Conservation (phyloP, 2,888 invertebrate genomes). For the Hemithea aestivaria region DNA sequence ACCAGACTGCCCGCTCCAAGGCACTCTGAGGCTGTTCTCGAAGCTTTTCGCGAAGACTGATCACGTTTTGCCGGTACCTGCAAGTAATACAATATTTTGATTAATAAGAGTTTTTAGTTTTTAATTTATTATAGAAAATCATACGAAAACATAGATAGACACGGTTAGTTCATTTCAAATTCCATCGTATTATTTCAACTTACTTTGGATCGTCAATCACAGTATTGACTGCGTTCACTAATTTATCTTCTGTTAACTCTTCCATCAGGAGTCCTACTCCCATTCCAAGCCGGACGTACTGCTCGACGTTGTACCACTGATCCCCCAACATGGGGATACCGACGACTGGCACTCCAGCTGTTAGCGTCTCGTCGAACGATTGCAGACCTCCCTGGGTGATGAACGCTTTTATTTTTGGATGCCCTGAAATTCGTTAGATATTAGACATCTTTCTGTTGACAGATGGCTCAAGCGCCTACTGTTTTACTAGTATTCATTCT, state of each 20-base stretch:
- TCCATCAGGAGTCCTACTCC: conserved; percentile 32
- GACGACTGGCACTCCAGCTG: conserved; percentile 49
- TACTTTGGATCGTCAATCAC: conserved; percentile 34
- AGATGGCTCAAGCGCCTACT: no score
- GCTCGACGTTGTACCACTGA: conserved; percentile 49
- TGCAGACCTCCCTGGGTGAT: conserved; percentile 63
- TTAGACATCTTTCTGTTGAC: no score
- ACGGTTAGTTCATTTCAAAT: no score
- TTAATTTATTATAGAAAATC: no score
- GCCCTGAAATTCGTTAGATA: no score
- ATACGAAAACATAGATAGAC: no score
- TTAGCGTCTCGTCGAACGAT: conserved; percentile 58
- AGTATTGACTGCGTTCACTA: conserved; percentile 31
- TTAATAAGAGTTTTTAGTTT: no score
- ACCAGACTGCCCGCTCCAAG: conserved; percentile 62
- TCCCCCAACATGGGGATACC: conserved; percentile 56
- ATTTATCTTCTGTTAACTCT: conserved; percentile 30
- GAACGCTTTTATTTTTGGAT: conserved; percentile 62
- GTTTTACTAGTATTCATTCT: no score
- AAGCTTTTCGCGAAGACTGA: conserved; percentile 36
- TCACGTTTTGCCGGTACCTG: conserved; percentile 33
- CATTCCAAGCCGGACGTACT: conserved; percentile 32
- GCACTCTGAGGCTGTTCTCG: conserved; percentile 53
- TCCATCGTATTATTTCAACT: no score
- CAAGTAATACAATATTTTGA: no score